Base-by-base conservation (phyloP, 1,140 invertebrate genomes). In the Drepana arcuata region DNA sequence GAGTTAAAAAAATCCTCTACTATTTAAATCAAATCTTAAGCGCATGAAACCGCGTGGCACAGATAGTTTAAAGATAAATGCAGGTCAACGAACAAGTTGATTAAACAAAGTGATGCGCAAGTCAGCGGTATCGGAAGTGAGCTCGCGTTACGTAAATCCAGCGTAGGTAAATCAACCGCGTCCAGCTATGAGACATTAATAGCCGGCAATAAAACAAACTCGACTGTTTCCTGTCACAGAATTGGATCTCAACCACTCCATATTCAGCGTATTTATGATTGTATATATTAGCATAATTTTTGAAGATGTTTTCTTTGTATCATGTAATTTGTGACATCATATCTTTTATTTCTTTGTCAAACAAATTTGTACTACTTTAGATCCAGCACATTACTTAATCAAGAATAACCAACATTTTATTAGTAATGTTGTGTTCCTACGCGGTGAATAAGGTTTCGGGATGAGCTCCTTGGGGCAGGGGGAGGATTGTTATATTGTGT, bases 151-250 rank as follows among this genome's bases (percentile, higher is more conserved):
- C 45, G 46, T 46, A 44, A 48, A 48, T 45, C 44, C 24, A 35
- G 34, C 26, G 30, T 30, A 52, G 48, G 57, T 65, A 68, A 66
- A 66, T 64, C 57, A 65, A 67, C 56, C 36, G 38, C 52, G 45
- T 56, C 48, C 52, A 50, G 41, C 50, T 49, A 48, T 52, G 44
- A 56, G 42, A 65, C 57, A 62, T 69, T 73, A 73, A 77, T 71
- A 56, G 58, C 48, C 26, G 26, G 48, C 42, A 59, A 70, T 68
- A 67, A 73, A 75, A 68, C 54, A 68, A 67, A 72, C 45, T 45
- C 34, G 56, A 51, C 55, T 51, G 53, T 69, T 75, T 71, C 59
- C 62, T 58, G 64, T 49, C 64, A 62, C 56, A 43, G 63, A 66
- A 68, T 62, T 43, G 38, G 53, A 59, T 46, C 43, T 52, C 27